Evolutionary conservation across 2,888 invertebrate species (phyloP), one percentile per base, ranked within the genome.

Genomic region (Drosophila picticornis): DNA sequence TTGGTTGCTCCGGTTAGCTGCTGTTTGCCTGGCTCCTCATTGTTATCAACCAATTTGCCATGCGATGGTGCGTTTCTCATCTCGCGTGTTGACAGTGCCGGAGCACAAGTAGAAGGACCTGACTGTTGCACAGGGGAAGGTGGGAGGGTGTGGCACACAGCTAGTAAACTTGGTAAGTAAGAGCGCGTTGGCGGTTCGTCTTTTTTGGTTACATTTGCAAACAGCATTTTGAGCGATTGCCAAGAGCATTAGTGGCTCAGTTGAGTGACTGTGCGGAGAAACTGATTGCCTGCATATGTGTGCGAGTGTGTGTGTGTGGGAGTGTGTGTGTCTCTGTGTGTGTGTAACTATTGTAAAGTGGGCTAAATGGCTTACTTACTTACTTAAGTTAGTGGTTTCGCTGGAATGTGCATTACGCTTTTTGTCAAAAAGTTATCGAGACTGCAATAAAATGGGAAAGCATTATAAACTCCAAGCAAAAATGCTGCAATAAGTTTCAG

Each of bases 1-100:
- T 48, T 43, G 57, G 62, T 25, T 56, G 69, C 76, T 53, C 25
- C 46, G 57, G 56, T 51, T 68, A 55, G 38, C 51, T 71, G 72
- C 69, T 70, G 71, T 72, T 72, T 72, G 72, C 57, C 53, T 58
- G 63, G 64, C 57, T 62, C 56, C 61, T 67, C 77, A 83, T 86
- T 83, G 84, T 86, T 86, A 86, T 83, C 86, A 80, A 86, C 75
- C 86, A 83, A 86, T 83, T 83, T 83, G 77, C 86, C 86, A 77
- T 62, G 72, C 75, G 71, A 70, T 83, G 77, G 73, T 73, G 79
- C 78, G 71, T 77, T 67, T n/a, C 70, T 58, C 55, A 60, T 61
- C 56, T 52, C 34, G 52, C 64, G 38, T 72, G 68, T 62, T 53
- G 51, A 52, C 36, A 48, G 34, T 32, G 31, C 0, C 1, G 10